Conservation (phyloP, 2,113 vertebrate species). For the Abramis brama region DNA sequence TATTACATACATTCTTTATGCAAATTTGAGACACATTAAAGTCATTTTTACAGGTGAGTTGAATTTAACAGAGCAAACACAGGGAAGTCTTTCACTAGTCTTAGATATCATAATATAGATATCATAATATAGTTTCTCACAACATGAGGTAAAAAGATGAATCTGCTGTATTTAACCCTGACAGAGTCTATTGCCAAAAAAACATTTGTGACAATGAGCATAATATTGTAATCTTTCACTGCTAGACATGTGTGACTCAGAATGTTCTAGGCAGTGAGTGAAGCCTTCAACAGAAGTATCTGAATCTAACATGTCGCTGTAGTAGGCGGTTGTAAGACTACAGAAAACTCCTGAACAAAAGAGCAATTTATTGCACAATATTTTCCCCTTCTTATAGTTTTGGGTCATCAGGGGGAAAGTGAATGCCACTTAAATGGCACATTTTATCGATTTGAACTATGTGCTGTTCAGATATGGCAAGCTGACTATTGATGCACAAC, state of each 20-base stretch:
- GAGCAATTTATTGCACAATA: background rate
- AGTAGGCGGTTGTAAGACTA: background rate
- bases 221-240: background rate
- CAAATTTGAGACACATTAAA: background rate
- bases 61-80: background rate
- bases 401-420: background rate
- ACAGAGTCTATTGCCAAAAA: background rate
- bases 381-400: background rate
- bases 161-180: background rate
- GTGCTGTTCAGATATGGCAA: background rate
- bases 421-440: background rate
- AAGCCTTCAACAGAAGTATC: background rate
- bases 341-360: constrained; percentile 4
- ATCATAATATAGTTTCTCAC: background rate
- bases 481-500: background rate
- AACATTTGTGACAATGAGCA: constrained; percentile 1
- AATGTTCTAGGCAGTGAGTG: background rate
- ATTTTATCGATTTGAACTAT: constrained; percentile 2
- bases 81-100: background rate
- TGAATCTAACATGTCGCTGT: background rate
- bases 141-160: background rate
- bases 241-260: background rate
- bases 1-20: background rate
- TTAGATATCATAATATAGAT: background rate
- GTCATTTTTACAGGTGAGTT: background rate